Base-by-base conservation (phyloP, 2,113 vertebrate genomes). In the Myocastor coypus region DNA sequence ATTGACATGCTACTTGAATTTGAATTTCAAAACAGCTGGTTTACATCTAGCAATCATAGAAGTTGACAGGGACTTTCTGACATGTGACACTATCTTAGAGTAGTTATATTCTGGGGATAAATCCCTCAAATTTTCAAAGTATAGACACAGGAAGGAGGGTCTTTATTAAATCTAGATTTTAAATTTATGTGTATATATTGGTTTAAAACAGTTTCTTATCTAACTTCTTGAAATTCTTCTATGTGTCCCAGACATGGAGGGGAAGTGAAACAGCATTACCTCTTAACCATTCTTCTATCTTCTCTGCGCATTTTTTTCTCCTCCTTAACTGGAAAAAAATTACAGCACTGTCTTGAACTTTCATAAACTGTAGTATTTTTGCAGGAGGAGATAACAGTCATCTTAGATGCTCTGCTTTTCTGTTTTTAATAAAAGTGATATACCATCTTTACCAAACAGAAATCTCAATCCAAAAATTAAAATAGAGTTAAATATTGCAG, bases 311-410 rank as follows among this genome's bases (percentile, higher is more conserved):
- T 96, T 92, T 46, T 95, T 66, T 89, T 63, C 20, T 92, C 7
- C 63, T 96, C 66, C 92, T 96, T 96, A 96, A 96, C 96, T 95
- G 84, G 95, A 94, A 89, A 96, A 96, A 96, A 96, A 95, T 95
- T 95, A 94, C 94, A 90, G 52, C 78, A 68, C 46, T 84, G 77
- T 81, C 63, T 71, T 87, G 92, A 96, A 96, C 83, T 89, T 97
- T 97, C 94, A 95, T 90, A 97, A 97, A 63, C 89, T 71, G 94
- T 93, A 97, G 96, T 97, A 96, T 96, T 96, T 84, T 75, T 90
- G 37, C 64, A 96, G 87, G 95, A 96, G 96, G 85, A 17, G 84
- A 95, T 97, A 97, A 95, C 77, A 96, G 11, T n/a, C 66, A 88
- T 68, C 55, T 92, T 95, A 90, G 96, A 92, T 87, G 40, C 11